Conservation (phyloP, 1,140 invertebrate species). For the Pseudomyrmex sp. region DNA sequence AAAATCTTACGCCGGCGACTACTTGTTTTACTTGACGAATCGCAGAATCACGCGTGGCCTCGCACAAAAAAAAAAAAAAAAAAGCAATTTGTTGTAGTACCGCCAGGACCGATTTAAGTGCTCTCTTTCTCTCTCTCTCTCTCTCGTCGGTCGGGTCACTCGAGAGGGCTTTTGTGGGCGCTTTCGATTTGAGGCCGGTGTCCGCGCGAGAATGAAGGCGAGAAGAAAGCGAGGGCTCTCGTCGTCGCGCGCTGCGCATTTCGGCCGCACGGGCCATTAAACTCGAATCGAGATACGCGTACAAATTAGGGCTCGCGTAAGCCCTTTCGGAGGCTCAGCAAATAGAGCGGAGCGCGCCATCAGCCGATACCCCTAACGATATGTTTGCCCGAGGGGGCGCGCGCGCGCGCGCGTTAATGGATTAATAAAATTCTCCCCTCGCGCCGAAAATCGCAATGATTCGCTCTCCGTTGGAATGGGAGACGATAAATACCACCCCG, state of each 20-base stretch:
- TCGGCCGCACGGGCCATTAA: slow-evolving; percentile 62
- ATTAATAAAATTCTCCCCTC: slow-evolving; percentile 31
- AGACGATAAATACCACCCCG: slow-evolving; percentile 18
- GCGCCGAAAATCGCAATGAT: neutral
- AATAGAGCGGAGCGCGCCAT: slow-evolving; percentile 26
- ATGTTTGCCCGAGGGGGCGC: slow-evolving; percentile 8
- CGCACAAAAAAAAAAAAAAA: neutral
- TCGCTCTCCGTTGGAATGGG: neutral
- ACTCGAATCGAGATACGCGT: slow-evolving; percentile 52
- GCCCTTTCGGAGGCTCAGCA: slow-evolving; percentile 11
- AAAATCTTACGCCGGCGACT: neutral
- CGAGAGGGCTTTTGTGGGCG: slow-evolving; percentile 41
- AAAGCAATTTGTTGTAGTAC: slow-evolving; percentile 32
- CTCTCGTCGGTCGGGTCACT: slow-evolving; percentile 28
- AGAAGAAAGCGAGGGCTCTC: slow-evolving; percentile 53
- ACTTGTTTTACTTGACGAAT: neutral
- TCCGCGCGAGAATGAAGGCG: slow-evolving; percentile 36
- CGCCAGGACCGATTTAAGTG: slow-evolving; percentile 54
- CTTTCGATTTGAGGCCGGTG: slow-evolving; percentile 35
- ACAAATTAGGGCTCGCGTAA: slow-evolving; percentile 46
- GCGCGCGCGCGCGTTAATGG: slow-evolving; percentile 12
- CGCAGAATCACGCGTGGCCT: slow-evolving; percentile 2
- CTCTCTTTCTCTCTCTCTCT: slow-evolving; percentile 39
- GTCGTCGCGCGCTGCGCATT: slow-evolving; percentile 62
- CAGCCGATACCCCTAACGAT: slow-evolving; percentile 27